Percentiles rank a stretch among this genome's conserved stretches.
Conservation (phyloP, 2,888 invertebrate genomes). For the Metallyticus violacea region DNA sequence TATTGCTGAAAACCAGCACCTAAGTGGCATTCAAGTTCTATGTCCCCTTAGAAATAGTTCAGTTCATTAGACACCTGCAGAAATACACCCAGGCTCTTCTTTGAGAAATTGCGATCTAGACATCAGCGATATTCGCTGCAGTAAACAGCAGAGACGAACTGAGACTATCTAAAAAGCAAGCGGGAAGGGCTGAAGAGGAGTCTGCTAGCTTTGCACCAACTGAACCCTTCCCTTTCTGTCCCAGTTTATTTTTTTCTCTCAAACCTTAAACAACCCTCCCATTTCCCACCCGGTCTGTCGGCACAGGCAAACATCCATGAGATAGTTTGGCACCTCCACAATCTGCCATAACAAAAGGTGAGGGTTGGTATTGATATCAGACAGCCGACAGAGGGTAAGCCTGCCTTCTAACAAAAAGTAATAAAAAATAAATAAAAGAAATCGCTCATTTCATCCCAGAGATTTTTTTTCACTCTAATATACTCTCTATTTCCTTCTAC, state of each 20-base stretch:
- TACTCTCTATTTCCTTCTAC: background rate
- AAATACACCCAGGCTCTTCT: too few relatives aligned
- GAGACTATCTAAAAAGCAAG: too few relatives aligned
- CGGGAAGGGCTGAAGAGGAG: too few relatives aligned
- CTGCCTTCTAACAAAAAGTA: constrained; percentile 6
- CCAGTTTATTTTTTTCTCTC: background rate
- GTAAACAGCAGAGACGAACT: too few relatives aligned
- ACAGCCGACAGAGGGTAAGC: background rate
- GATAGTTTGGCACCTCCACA: constrained; percentile 14
- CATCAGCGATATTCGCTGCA: too few relatives aligned
- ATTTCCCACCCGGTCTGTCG: constrained; percentile 2
- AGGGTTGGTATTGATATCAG: background rate
- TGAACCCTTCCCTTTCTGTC: background rate
- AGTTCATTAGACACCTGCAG: too few relatives aligned
- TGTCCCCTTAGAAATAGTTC: too few relatives aligned
- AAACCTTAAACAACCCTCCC: constrained; percentile 14
- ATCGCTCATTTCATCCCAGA: background rate
- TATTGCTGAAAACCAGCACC: too few relatives aligned
- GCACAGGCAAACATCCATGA: constrained; percentile 11
- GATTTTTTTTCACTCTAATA: background rate
- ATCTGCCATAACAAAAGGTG: background rate
- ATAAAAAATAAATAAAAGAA: background rate
- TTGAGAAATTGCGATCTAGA: too few relatives aligned
- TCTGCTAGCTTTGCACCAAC: too few relatives aligned
- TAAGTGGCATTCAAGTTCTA: too few relatives aligned